Evolutionary conservation across 2,888 invertebrate genomes (phyloP), one percentile per base, ranked within the genome.

Genomic region (Theristus sp.): DNA sequence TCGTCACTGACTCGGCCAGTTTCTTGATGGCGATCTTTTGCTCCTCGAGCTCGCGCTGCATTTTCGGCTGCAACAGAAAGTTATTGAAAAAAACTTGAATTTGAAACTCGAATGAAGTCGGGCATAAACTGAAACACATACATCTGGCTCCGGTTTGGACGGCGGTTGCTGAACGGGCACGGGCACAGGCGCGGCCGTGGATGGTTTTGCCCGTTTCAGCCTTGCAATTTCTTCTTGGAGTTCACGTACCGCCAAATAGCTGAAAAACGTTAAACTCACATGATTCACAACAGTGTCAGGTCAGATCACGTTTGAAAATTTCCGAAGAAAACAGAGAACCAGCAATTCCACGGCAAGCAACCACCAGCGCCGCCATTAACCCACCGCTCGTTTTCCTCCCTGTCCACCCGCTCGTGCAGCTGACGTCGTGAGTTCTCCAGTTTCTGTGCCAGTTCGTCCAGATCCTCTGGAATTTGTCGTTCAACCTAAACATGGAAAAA

Each of bases 11-110:
- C 57, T 71, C 71, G 1, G 71, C 70, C 52, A 71, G 60, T 60
- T 71, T 71, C 62, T 70, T 71, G 58, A 71, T 71, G 0, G 70
- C 71, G 1, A 70, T 68, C 58, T 71, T 71, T 62, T 69, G 69
- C 57, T 71, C 71, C 57, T 71, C 71, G 1, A 71, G 65, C 59
- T 71, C 71, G 13, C 69, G 61, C 47, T 64, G 60, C 52, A 66
- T 49, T 20, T 57, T 24, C 24, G 61, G n/a, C 65, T 64, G 57
- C 1, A 62, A 62, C 29, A 28, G 3, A 1, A 6, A 13, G 29
- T 25, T 17, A n/a, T n/a, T n/a, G n/a, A n/a, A n/a, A n/a, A n/a
- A n/a, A n/a, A n/a, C n/a, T n/a, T n/a, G n/a, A n/a, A n/a, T n/a
- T n/a, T n/a, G n/a, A n/a, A n/a, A n/a, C n/a, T n/a, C n/a, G n/a